phyloP scores from a whole-genome alignment of 2,113 vertebrate genomes.

The Bos javanicus region DNA sequence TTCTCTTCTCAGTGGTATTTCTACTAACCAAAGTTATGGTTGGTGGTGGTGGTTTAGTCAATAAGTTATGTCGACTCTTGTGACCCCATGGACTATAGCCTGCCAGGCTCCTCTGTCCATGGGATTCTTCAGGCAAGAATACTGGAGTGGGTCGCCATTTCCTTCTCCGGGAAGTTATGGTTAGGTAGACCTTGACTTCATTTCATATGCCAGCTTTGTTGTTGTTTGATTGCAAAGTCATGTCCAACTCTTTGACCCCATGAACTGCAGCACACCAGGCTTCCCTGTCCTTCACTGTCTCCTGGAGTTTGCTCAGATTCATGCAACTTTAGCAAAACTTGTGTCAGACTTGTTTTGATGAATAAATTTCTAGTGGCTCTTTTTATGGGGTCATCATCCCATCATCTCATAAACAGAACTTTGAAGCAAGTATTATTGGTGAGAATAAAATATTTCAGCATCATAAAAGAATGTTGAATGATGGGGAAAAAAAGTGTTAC shows the following conservation, averaged over 20 bases:
- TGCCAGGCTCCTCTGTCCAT: not conserved
- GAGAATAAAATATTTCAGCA: slow-evolving; percentile 39
- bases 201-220: not conserved
- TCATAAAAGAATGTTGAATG: slow-evolving; percentile 29
- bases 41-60: not conserved
- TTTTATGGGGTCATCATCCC: not conserved
- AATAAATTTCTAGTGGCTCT: slow-evolving; percentile 49
- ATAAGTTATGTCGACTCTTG: not conserved
- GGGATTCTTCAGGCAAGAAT: not conserved
- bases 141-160: not conserved
- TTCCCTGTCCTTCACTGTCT: not conserved
- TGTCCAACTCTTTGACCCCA: not conserved
- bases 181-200: not conserved
- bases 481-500: not conserved
- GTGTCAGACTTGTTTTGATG: not conserved
- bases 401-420: slow-evolving; percentile 17
- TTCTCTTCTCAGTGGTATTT: not conserved
- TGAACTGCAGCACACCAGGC: not conserved
- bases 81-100: not conserved
- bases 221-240: not conserved
- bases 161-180: not conserved
- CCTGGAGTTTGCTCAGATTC: not conserved
- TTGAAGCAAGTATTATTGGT: not conserved
- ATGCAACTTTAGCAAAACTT: slow-evolving; percentile 31
- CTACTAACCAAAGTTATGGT: not conserved